Conservation (phyloP, 2,113 vertebrate genomes). For the Crocuta crocuta region DNA sequence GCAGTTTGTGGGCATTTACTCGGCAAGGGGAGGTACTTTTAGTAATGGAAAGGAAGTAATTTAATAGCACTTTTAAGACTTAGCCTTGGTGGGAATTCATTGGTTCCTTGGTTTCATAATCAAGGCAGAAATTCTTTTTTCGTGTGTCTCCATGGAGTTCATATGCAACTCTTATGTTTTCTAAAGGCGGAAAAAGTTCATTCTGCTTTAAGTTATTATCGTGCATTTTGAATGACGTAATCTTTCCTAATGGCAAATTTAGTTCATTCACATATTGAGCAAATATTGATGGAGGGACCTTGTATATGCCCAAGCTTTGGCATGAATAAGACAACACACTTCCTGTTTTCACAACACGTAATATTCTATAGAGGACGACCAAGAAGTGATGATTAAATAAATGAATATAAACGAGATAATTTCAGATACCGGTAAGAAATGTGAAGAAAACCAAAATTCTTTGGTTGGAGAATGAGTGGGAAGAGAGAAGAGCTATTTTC, state of each 20-base stretch:
- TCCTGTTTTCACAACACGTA: background rate
- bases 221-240: constrained; percentile 75
- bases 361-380: background rate
- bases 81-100: background rate
- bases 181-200: background rate
- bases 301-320: background rate
- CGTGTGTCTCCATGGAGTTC: background rate
- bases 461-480: background rate
- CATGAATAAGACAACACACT: background rate
- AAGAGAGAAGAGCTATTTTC: background rate
- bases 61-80: constrained; percentile 12
- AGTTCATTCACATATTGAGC: background rate
- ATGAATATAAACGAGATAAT: background rate
- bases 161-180: background rate
- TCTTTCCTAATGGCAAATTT: constrained; percentile 1
- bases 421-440: background rate
- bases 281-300: background rate
- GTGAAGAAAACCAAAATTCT: background rate
- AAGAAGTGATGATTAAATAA: background rate
- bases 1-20: background rate
- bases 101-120: constrained; percentile 32
- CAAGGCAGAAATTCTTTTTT: background rate
- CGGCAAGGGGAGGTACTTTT: background rate
- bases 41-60: background rate
- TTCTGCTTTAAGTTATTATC: constrained; percentile 80